Conservation (phyloP, 2,888 invertebrate genomes). For the Neoaliturus tenellus region DNA sequence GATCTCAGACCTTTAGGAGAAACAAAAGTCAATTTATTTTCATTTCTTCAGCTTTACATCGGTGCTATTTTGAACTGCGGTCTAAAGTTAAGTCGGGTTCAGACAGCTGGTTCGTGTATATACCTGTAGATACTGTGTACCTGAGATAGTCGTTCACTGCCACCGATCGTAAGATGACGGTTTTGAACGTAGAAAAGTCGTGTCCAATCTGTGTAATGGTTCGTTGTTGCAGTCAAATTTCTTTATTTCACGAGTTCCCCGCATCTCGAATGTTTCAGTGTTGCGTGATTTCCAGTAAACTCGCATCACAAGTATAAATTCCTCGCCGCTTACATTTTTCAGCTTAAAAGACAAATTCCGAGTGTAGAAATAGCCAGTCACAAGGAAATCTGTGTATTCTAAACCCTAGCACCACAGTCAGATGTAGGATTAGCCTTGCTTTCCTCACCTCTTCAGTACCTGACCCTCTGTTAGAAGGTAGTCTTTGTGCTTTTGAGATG, state of each 20-base stretch:
- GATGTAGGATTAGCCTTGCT: constrained; percentile 10
- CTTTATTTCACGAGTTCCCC: not conserved
- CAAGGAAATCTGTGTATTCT: not conserved
- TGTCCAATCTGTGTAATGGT: constrained; percentile 23
- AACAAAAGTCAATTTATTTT: constrained; percentile 53
- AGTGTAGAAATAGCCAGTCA: not conserved
- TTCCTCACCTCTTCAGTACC: constrained; percentile 10
- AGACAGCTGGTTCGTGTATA: constrained; percentile 24
- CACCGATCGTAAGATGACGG: constrained; percentile 31
- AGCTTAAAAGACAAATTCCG: constrained; percentile 24
- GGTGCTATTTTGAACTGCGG: constrained; percentile 46
- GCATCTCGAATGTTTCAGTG: not conserved
- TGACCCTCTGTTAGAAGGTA: constrained; percentile 30
- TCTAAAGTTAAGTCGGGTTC: constrained; percentile 49
- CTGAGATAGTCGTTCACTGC: constrained; percentile 40
- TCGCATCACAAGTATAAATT: constrained; percentile 22
- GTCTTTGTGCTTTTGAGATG: not conserved
- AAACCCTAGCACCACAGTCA: not conserved
- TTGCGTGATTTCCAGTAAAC: not conserved
- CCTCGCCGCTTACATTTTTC: not conserved
- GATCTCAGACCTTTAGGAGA: constrained; percentile 49
- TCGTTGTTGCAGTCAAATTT: not conserved
- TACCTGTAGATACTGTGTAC: constrained; percentile 42
- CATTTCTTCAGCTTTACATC: constrained; percentile 47
- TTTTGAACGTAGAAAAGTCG: constrained; percentile 21